Evolutionary conservation across 2,797 vertebrate genomes (phyloP), one percentile per base, ranked within the genome.

Genomic region (Petrocephalus schoutedeni): DNA sequence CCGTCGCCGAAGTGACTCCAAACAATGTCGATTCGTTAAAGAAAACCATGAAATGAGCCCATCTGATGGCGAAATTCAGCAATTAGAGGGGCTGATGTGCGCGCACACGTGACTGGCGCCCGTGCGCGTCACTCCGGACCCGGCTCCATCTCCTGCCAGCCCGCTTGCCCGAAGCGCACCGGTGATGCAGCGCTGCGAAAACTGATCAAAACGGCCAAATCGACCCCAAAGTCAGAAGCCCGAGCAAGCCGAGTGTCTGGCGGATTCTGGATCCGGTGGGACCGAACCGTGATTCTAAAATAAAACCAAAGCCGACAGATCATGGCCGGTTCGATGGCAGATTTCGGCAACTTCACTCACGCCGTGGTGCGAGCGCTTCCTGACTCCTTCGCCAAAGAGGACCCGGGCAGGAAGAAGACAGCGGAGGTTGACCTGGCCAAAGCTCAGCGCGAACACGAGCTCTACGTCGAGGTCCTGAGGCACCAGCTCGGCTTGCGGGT

Each of bases 401-500:
- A 97, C 91, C 96, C 98, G 89, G 92, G 97, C 23, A 45, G 12
- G 90, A 93, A 4, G 82, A 36, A 58, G 89, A 71, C 90, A 90
- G 53, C 87, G 87, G 94, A 94, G 92, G 97, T 98, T 94, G 97
- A 99, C 91, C 89, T 95, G 87, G 92, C 92, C 88, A 90, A 92
- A 74, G 97, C 96, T 16, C 96, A 93, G 89, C 90, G 91, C 91
- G 97, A 98, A 93, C 91, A 97, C 0, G 94, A 96, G 87, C 94
- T 94, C 54, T 98, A 97, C 88, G 95, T 97, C 88, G 95, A 93
- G 88, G 96, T 97, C 87, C 94, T 99, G 92, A 92, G 93, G 93
- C 92, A 92, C 88, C 95, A 95, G 92, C 96, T 99, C 90, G 98
- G 97, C 92, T 95, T 99, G 95, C 95, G 97, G 94, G 96, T 98